Evolutionary conservation across 1,140 invertebrate species (phyloP).

Genomic region (Oreohelix idahoensis): DNA sequence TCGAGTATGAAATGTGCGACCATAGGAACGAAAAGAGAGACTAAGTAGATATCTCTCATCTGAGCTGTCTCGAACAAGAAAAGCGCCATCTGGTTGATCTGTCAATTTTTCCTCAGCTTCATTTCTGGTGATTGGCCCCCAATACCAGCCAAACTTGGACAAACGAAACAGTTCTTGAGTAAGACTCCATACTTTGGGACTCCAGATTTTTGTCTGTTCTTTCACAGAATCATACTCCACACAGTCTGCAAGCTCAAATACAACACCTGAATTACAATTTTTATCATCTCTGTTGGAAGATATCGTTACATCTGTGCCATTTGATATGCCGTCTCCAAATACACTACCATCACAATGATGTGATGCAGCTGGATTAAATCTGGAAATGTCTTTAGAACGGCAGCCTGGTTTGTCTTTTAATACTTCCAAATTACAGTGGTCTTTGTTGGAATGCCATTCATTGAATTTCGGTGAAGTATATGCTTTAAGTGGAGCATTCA

Average conservation of each 20-base stretch:
- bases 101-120: slow-evolving; percentile 79
- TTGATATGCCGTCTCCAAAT: not conserved
- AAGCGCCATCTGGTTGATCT: slow-evolving; percentile 84
- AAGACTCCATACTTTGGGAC: slow-evolving; percentile 70
- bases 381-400: slow-evolving; percentile 63
- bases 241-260: slow-evolving; percentile 34
- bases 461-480: slow-evolving; percentile 57
- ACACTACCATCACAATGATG: not conserved
- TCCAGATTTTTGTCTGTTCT: slow-evolving; percentile 30
- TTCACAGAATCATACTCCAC: slow-evolving; percentile 35
- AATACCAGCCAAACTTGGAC: slow-evolving; percentile 80
- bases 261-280: slow-evolving; percentile 1
- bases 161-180: slow-evolving; percentile 77
- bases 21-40: slow-evolving; percentile 83
- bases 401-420: slow-evolving; percentile 62
- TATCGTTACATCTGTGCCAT: not conserved
- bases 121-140: slow-evolving; percentile 79
- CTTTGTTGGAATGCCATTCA: slow-evolving; percentile 61
- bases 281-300: slow-evolving; percentile 17
- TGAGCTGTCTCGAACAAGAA: slow-evolving; percentile 84
- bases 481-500: slow-evolving; percentile 56
- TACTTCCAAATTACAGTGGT: slow-evolving; percentile 50
- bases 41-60: slow-evolving; percentile 81
- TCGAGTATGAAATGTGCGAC: slow-evolving; percentile 82
- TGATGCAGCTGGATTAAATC: slow-evolving; percentile 52